phyloP scores from a whole-genome alignment of 1,140 invertebrate genomes.

The Cardiocondyla obscurior region DNA sequence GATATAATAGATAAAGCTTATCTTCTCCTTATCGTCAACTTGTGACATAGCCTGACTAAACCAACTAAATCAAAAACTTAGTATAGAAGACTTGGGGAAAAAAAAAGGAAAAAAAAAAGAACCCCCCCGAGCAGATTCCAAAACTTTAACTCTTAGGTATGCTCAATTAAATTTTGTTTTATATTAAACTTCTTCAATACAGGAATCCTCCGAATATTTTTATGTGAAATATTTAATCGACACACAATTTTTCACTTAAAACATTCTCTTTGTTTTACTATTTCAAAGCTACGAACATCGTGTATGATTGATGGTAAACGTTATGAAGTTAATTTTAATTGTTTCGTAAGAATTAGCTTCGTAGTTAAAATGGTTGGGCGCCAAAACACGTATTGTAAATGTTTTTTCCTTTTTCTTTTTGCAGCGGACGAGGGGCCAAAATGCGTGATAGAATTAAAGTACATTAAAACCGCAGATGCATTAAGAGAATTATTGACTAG shows the following conservation, averaged over 20 bases:
- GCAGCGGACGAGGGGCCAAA: conserved; percentile 76
- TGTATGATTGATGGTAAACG: not conserved
- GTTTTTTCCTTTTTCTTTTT: no score
- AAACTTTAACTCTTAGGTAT: conserved; percentile 26
- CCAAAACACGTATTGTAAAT: conserved; percentile 17
- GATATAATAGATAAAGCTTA: not conserved
- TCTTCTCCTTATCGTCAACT: not conserved
- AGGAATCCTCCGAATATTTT: not conserved
- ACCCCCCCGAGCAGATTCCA: not conserved
- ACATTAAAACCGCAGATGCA: conserved; percentile 64
- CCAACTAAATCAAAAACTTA: conserved; percentile 42
- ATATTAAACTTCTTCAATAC: not conserved
- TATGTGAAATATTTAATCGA: not conserved
- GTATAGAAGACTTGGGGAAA: not conserved
- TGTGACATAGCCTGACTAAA: conserved; percentile 10
- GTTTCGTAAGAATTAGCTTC: conserved; percentile 35
- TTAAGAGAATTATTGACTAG: conserved; percentile 58
- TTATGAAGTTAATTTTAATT: conserved; percentile 12
- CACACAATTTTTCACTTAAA: not conserved
- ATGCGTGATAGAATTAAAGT: conserved; percentile 72
- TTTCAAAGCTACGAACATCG: not conserved
- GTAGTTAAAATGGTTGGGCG: conserved; percentile 33
- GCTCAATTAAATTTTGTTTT: conserved; percentile 7
- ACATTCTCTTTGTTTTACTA: not conserved
- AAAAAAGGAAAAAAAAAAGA: no score